Evolutionary conservation across 2,797 vertebrate genomes (phyloP).

Genomic region (Rhodeus uyekii): DNA sequence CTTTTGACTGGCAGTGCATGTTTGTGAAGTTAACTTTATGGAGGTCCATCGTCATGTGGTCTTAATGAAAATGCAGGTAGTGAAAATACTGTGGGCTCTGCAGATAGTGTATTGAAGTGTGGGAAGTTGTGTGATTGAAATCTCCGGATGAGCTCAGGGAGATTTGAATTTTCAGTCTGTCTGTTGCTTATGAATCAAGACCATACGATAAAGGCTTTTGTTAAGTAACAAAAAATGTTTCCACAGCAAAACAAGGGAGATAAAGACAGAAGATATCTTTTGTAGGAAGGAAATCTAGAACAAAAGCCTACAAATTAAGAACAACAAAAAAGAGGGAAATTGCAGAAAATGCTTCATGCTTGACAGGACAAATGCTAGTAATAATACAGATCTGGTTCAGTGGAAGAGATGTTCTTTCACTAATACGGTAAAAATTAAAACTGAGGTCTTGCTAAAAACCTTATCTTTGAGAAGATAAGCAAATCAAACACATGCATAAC

Average conservation of each 20-base stretch:
- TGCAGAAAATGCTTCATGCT: background rate
- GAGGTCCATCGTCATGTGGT: background rate
- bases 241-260: constrained; percentile 19
- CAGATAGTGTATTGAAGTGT: constrained; percentile 18
- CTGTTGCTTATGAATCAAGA: constrained; percentile 7
- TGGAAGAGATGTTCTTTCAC: background rate
- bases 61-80: constrained; percentile 32
- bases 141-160: constrained; percentile 20
- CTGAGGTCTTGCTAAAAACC: background rate
- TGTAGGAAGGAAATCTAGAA: background rate
- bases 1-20: constrained; percentile 1
- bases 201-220: constrained; percentile 20
- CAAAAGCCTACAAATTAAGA: background rate
- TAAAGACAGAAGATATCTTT: constrained; percentile 15
- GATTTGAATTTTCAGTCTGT: constrained; percentile 29
- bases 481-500: constrained; percentile 2
- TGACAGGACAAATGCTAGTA: constrained; percentile 1
- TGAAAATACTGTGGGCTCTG: background rate
- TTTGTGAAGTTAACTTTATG: background rate
- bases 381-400: constrained; percentile 11
- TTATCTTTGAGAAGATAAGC: constrained; percentile 45
- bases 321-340: constrained; percentile 11
- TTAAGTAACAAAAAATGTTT: constrained; percentile 39
- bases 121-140: constrained; percentile 31
- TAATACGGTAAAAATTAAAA: constrained; percentile 20